phyloP scores from a whole-genome alignment of 2,113 vertebrate genomes.

The Varanus komodoensis region DNA sequence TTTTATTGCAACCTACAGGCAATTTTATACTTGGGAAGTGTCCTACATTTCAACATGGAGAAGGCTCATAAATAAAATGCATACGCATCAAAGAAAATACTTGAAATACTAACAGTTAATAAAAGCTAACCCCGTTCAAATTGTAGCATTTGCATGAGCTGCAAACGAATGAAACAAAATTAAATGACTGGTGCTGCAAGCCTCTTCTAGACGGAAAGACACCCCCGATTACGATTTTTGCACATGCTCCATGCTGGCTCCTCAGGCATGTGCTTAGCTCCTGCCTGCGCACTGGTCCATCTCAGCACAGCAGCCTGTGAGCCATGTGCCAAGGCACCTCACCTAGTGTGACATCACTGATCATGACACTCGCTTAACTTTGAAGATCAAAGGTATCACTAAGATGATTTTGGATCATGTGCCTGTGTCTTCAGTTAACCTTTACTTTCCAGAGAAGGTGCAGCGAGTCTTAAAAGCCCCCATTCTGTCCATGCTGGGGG shows the following conservation, averaged over 20 bases:
- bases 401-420: too few relatives aligned
- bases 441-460: too few relatives aligned
- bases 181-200: neutral
- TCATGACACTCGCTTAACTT: neutral
- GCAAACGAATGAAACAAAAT: neutral
- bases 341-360: neutral
- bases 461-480: too few relatives aligned
- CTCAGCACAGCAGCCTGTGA: too few relatives aligned
- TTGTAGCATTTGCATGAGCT: neutral
- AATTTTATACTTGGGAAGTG: neutral
- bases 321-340: neutral
- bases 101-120: neutral
- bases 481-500: too few relatives aligned
- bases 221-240: too few relatives aligned
- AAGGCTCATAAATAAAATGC: neutral
- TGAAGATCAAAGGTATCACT: neutral
- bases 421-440: too few relatives aligned
- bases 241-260: neutral
- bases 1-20: neutral
- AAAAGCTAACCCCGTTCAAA: neutral
- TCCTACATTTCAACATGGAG: neutral
- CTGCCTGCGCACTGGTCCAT: neutral
- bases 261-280: neutral
- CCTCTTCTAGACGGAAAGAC: neutral
- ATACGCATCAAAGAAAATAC: neutral